These are phyloP conservation scores for Hypocryptadius cinnamomeus DNA, from an alignment of 2,113 vertebrate genomes.

Conservation along the genomic window DNA sequence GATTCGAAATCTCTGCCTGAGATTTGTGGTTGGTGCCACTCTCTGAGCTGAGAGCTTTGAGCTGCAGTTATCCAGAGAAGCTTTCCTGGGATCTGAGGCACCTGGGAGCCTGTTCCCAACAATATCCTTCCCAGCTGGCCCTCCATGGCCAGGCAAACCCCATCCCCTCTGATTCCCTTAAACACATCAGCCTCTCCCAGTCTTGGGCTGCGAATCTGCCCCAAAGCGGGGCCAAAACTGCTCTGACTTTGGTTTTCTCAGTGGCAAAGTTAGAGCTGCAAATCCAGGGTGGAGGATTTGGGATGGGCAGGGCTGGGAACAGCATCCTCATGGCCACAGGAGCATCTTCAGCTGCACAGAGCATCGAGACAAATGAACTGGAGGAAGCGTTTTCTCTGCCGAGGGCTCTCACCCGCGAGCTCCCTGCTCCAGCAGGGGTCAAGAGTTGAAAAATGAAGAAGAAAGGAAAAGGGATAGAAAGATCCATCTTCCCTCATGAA, in stretches of 20 bases:
- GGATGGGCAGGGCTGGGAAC: background rate
- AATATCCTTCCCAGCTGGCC: background rate
- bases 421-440: constrained; percentile 15
- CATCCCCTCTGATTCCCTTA: background rate
- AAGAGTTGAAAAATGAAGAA: constrained; percentile 39
- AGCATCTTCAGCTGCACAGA: background rate
- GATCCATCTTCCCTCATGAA: constrained; percentile 31
- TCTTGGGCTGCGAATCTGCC: accelerated
- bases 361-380: background rate
- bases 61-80: background rate
- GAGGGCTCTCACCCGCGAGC: background rate
- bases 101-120: background rate
- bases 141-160: background rate
- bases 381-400: constrained; percentile 36
- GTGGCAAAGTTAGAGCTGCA: background rate
- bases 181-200: no score
- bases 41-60: background rate
- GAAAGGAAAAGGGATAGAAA: constrained; percentile 23
- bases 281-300: accelerated
- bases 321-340: background rate
- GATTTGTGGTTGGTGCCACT: background rate
- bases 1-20: background rate
- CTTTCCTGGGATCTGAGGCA: background rate
- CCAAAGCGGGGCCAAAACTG: background rate
- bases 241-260: background rate